phyloP scores from a whole-genome alignment of 2,797 vertebrate species.

The Fistularia commersonii region DNA sequence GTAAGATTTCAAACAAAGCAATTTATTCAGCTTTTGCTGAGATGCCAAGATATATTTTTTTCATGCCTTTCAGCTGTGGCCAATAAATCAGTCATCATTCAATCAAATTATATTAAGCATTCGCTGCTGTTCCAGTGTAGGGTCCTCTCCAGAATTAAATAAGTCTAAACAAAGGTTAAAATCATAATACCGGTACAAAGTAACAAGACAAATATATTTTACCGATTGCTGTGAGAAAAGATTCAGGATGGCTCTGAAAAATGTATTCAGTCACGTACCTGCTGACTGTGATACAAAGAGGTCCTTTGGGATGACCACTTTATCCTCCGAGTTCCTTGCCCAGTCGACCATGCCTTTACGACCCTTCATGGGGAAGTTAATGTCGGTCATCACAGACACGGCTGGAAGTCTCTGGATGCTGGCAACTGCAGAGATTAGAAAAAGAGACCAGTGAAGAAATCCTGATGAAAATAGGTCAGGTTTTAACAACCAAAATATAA shows the following conservation, averaged over 20 bases:
- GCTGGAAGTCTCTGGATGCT: slow-evolving; percentile 98
- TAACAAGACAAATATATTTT: not conserved
- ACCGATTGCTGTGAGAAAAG: not conserved
- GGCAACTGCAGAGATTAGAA: slow-evolving; percentile 80
- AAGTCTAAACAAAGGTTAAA: not conserved
- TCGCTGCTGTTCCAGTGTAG: not conserved
- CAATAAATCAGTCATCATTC: slow-evolving; percentile 17
- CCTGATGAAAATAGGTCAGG: not conserved
- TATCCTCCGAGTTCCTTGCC: slow-evolving; percentile 98
- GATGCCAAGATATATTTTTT: slow-evolving; percentile 32
- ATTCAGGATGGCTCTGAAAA: slow-evolving; percentile 16
- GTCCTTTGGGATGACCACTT: slow-evolving; percentile 95
- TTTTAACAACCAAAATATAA: not conserved
- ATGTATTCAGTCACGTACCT: slow-evolving; percentile 75
- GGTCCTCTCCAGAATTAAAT: not conserved
- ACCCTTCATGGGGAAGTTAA: slow-evolving; percentile 99
- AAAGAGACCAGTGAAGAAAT: slow-evolving; percentile 12
- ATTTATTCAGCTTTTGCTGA: slow-evolving; percentile 32
- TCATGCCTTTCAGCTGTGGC: slow-evolving; percentile 5
- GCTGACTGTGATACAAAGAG: slow-evolving; percentile 93
- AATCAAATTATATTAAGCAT: slow-evolving; percentile 14
- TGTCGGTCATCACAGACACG: slow-evolving; percentile 94
- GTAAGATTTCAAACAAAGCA: slow-evolving; percentile 20
- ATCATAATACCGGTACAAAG: not conserved
- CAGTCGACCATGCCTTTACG: slow-evolving; percentile 99